Base-by-base conservation (phyloP, 1,140 invertebrate species). In the Nixonia krombeini region DNA sequence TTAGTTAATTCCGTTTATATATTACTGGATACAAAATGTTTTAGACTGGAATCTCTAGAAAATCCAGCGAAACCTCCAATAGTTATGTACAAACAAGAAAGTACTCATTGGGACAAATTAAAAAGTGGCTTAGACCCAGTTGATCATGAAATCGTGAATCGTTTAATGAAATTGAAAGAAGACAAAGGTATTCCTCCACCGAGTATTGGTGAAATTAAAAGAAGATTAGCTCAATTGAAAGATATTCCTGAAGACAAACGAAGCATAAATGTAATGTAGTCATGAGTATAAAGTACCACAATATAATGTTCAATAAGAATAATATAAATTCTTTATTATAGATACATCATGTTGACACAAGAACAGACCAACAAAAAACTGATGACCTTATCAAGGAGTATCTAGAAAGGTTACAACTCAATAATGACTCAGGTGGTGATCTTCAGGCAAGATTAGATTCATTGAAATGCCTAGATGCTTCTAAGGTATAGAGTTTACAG, bases 61-160 rank as follows among this genome's bases (percentile, higher is more conserved):
- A 85, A 83, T 73, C 82, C 80, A 23, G 59, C 68, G 8, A 85
- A 78, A 52, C 79, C 81, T 37, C 82, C 83, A 18, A 84, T 84
- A 44, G 73, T 79, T 2, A 80, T 83, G 53, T 85, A 84, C 10
- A 80, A 76, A 33, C 74, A 72, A 9, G 40, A 64, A 40, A 37
- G 42, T 9, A 74, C 45, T 45, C 74, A 66, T 10, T 83, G 77
- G 76, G 81, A 84, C 12, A 75, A 73, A 41, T 72, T 85, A 8
- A 81, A 79, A 58, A 63, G 16, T 16, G 82, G 78, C 3, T 59
- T 85, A 46, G 81, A 84, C 5, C 79, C 78, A 1, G 74, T 38
- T 2, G 82, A 84, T 71, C 80, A 81, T 40, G 70, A 75, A 41
- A 83, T 84, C 10, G 78, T 84, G 0, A 78, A 85, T 25, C 72